These are phyloP conservation scores for Streptopelia turtur DNA, from an alignment of 2,797 vertebrate species.

Conservation along the genomic window DNA sequence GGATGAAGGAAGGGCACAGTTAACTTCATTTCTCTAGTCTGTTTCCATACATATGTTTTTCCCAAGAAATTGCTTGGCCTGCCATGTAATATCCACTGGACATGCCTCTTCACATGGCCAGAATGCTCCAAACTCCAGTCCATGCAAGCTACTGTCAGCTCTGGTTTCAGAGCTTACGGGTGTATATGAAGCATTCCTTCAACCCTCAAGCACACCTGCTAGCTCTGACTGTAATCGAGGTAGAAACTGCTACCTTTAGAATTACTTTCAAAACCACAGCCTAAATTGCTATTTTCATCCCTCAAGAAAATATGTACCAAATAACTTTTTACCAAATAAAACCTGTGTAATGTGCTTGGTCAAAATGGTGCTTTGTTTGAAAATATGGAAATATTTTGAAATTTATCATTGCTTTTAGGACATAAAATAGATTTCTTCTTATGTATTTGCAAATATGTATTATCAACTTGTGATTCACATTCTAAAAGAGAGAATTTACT, in stretches of 20 bases:
- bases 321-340: neutral
- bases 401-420: neutral
- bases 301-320: neutral
- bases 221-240: neutral
- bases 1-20: neutral
- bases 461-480: neutral
- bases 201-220: fast-evolving
- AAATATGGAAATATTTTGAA: neutral
- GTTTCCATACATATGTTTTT: fast-evolving
- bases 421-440: neutral
- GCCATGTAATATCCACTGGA: neutral
- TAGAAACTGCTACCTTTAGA: neutral
- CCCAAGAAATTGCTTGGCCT: neutral
- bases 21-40: neutral
- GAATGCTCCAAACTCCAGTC: neutral
- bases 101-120: neutral
- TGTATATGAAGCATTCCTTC: neutral
- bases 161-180: neutral
- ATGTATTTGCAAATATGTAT: neutral
- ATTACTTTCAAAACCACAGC: neutral
- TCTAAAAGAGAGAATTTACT: neutral
- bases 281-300: neutral
- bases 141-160: neutral
- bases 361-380: neutral
- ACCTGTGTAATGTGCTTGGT: neutral